A percentile compares a stretch with the other conserved stretches of the same genome.
Conservation (phyloP, 2,797 vertebrate species). For the Chrysolophus pictus region DNA sequence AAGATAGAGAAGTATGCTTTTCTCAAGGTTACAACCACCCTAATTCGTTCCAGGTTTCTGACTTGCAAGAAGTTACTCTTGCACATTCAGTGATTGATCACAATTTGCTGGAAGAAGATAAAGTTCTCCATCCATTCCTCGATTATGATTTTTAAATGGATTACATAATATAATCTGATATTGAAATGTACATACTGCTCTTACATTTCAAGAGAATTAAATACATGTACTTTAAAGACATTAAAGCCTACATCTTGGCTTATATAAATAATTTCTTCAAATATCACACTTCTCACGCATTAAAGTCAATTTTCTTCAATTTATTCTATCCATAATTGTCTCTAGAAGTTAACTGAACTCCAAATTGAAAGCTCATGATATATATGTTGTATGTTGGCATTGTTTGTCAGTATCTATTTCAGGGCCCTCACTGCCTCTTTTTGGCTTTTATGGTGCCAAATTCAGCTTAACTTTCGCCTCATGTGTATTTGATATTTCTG, state of each 20-base stretch:
- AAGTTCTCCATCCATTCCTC: background rate
- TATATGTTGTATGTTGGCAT: background rate
- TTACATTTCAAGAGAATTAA: background rate
- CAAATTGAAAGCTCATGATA: accelerated
- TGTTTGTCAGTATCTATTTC: accelerated
- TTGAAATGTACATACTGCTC: background rate
- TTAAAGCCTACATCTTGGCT: background rate
- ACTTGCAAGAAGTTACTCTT: background rate
- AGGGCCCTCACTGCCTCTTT: background rate
- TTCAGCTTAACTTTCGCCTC: background rate
- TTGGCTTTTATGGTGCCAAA: background rate
- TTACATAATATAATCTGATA: background rate
- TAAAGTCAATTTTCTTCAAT: background rate
- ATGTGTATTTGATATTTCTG: background rate
- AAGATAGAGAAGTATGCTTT: background rate
- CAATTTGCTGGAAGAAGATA: background rate
- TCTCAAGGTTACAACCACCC: background rate
- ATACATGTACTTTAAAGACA: background rate
- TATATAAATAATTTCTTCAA: background rate
- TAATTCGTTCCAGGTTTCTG: background rate
- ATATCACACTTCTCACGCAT: background rate
- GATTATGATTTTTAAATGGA: slow-evolving; percentile 27
- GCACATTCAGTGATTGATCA: background rate
- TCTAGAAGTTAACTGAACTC: background rate
- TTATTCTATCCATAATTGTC: background rate